Percentiles rank a stretch among this genome's conserved stretches.
phyloP scores from a whole-genome alignment of 1,140 invertebrate species.

The Drosophila kanapiae region DNA sequence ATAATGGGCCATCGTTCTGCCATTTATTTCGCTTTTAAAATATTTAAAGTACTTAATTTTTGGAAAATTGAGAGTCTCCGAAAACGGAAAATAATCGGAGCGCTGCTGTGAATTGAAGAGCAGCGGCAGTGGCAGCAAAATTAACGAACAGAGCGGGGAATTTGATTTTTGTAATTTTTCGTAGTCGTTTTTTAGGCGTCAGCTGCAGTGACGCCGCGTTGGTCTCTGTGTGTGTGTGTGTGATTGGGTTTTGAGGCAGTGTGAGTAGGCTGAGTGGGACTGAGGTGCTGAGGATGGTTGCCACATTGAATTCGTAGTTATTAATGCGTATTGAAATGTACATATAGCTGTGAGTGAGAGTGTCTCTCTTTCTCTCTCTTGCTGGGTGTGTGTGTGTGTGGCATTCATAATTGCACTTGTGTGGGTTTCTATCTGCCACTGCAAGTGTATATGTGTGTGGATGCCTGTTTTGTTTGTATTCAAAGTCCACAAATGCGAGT shows the following conservation, averaged over 20 bases:
- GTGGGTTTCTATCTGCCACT: constrained; percentile 39
- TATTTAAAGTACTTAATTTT: constrained; percentile 8
- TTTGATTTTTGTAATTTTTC: constrained; percentile 79
- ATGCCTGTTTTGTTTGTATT: constrained; percentile 77
- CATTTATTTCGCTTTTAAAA: not conserved
- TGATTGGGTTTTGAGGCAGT: constrained; percentile 7
- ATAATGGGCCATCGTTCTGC: not conserved
- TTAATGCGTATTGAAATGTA: constrained; percentile 81
- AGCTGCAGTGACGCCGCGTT: constrained; percentile 52
- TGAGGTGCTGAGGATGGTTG: constrained; percentile 43
- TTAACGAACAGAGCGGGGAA: constrained; percentile 72
- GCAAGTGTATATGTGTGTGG: constrained; percentile 15
- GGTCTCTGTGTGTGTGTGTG: constrained; percentile 9
- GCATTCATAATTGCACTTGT: constrained; percentile 44
- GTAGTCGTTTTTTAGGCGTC: constrained; percentile 80
- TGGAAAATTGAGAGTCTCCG: not conserved
- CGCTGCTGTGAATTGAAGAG: constrained; percentile 39
- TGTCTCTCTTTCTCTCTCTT: constrained; percentile 29
- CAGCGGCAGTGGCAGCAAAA: constrained; percentile 62
- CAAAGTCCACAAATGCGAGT: constrained; percentile 80
- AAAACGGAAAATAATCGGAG: constrained; percentile 41
- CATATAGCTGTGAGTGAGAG: constrained; percentile 51
- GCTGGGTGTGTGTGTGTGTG: constrained; percentile 19
- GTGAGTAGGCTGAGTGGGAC: constrained; percentile 2
- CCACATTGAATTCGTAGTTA: constrained; percentile 81